Base-by-base conservation (phyloP, 2,797 vertebrate genomes). In the Sebastes melanostomus region DNA sequence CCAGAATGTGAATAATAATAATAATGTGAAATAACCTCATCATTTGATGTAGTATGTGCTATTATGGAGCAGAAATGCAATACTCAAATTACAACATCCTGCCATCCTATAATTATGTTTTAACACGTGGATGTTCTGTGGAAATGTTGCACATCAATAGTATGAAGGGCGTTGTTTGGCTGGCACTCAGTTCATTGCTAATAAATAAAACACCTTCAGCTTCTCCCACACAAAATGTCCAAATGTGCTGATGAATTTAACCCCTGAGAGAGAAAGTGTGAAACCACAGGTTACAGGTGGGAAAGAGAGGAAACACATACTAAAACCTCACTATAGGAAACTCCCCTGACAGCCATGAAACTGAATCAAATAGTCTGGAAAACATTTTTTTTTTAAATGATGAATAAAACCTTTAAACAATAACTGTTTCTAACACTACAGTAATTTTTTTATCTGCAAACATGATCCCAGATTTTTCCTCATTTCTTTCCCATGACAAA, bases 221-320 rank as follows among this genome's bases (percentile, higher is more conserved):
- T 74, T 69, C 14, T 32, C 5, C n/a, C 75, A 4, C 38, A 36
- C 11, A 79, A 42, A 24, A 62, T 65, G 13, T 58, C 62, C 10
- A 55, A 36, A 46, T 46, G 13, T 62, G 10, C 6, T 46, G 63
- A 34, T 13, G 1, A 18, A 66, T 67, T 75, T 36, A 61, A 58
- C 56, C n/a, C 27, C 60, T 56, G 1, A 68, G 16, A 60, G 20
- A 67, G 2, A 6, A 4, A 9, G 3, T 55, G 50, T 55, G 4
- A 56, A 69, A 22, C 20, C 29, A 25, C 14, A 50, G 60, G 54
- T 83, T 65, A 83, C 88, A 89, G 81, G 80, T 84, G 81, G 38
- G 59, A 72, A 14, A 22, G 29, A 42, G 24, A 18, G 34, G 20
- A 27, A 50, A 55, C 36, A 32, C n/a, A 30, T 9, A 16, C 50